Evolutionary conservation across 2,797 vertebrate species (phyloP), one percentile per base, ranked within the genome.

Genomic region (Lepus oiostolus): DNA sequence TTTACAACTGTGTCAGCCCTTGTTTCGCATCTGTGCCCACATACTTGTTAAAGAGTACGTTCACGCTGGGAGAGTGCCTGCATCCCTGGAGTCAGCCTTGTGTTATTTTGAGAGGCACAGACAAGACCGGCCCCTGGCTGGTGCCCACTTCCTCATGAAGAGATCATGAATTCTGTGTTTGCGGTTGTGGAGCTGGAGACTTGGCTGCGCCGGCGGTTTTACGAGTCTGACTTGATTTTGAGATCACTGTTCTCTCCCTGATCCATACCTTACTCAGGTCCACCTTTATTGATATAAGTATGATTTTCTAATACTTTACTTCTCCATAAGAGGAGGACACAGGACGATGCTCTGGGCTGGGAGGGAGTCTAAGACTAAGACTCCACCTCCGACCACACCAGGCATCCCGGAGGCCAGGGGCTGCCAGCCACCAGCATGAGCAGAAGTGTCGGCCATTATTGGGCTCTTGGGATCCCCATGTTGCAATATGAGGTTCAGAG

Each of bases 301-400:
- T 74, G 19, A 77, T 38, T 72, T 54, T 54, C 35, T 85, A 32
- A 90, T 14, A n/a, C 81, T 88, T 91, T n/a, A 65, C 32, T 81
- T 95, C 35, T 79, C 35, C 17, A 30, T 21, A 91, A 89, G 67
- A 82, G 21, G 70, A 68, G 91, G 67, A 76, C 38, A 16, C 2
- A 52, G n/a, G 68, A 32, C 35, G 86, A n/a, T 54, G 35, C 70
- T 91, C n/a, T 71, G 62, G 35, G 11, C 16, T 42, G 14, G 35
- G 86, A 72, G 30, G 65, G 19, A 79, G 54, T 35, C 81, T 63
- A 35, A 79, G 60, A 67, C 60, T 4, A 0, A 47, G 47, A 7
- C 19, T 83, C 52, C 63, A 21, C 30, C 35, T 70, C 54, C 7
- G 58, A 38, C 70, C 42, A 28, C 16, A 32, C 9, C 1, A 28